Conservation (phyloP, 2,888 invertebrate genomes). For the Synanthedon vespiformis region DNA sequence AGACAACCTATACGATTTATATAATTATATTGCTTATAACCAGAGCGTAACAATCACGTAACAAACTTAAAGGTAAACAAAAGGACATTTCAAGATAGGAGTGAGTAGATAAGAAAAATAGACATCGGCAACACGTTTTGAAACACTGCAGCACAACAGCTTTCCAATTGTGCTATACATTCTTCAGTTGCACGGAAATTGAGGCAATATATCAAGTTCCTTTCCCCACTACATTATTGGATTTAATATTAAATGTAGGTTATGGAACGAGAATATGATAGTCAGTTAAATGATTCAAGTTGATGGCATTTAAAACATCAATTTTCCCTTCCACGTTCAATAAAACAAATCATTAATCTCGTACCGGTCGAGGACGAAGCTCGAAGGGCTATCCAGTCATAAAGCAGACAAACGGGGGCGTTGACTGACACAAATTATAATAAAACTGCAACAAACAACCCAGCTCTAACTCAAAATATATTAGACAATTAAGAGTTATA, state of each 20-base stretch:
- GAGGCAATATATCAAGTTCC: background rate
- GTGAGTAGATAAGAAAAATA: no score
- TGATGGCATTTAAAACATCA: background rate
- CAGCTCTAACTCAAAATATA: constrained; percentile 33
- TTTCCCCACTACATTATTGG: background rate
- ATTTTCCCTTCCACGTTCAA: constrained; percentile 18
- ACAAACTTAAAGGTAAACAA: no score
- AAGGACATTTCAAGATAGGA: no score
- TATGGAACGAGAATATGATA: no score
- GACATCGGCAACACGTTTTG: no score
- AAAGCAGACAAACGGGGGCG: constrained; percentile 14
- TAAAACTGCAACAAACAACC: constrained; percentile 37
- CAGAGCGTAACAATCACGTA: no score
- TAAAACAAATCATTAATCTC: constrained; percentile 35
- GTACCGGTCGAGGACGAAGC: constrained; percentile 10
- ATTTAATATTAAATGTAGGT: no score
- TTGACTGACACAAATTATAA: constrained; percentile 30
- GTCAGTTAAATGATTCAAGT: background rate
- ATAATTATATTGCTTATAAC: no score
- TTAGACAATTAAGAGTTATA: constrained; percentile 44
- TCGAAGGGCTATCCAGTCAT: constrained; percentile 8
- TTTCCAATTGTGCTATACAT: no score
- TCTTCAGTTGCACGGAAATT: no score
- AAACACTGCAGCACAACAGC: no score
- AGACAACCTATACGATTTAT: no score